phyloP scores from a whole-genome alignment of 2,888 invertebrate genomes.

The Pandemis corylana region DNA sequence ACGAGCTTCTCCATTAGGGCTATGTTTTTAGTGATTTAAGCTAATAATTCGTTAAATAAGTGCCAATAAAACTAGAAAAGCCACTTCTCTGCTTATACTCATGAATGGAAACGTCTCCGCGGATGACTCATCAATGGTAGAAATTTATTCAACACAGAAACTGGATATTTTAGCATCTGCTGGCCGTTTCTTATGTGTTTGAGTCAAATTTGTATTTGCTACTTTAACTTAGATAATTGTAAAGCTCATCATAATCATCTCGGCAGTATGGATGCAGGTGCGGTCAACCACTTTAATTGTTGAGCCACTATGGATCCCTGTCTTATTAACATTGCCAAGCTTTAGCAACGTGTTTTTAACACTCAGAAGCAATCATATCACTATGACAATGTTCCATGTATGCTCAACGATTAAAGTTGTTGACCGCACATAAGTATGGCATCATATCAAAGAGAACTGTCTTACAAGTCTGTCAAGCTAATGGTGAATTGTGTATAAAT shows the following conservation, averaged over 20 bases:
- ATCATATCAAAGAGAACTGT: background rate
- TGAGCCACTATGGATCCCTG: no score
- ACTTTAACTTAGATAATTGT: background rate
- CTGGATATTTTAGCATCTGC: constrained; percentile 36
- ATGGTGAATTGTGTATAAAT: background rate
- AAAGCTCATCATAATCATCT: no score
- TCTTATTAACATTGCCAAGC: no score
- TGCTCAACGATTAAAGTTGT: background rate
- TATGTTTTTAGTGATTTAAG: background rate
- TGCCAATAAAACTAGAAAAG: constrained; percentile 31
- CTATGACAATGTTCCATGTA: background rate
- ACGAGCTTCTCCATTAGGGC: background rate
- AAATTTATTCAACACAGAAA: constrained; percentile 37
- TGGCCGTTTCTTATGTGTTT: constrained; percentile 23
- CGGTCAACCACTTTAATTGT: no score
- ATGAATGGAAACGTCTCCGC: constrained; percentile 40
- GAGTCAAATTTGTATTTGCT: constrained; percentile 7
- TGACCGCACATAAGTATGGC: background rate
- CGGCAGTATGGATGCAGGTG: no score
- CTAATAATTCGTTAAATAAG: constrained; percentile 9
- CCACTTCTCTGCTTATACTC: constrained; percentile 24
- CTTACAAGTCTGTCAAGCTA: background rate
- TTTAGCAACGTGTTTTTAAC: no score
- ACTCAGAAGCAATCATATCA: no score
- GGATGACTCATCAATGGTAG: constrained; percentile 35